These are phyloP conservation scores for Dusona sp. DNA, from an alignment of 2,888 invertebrate species.

Conservation along the genomic window DNA sequence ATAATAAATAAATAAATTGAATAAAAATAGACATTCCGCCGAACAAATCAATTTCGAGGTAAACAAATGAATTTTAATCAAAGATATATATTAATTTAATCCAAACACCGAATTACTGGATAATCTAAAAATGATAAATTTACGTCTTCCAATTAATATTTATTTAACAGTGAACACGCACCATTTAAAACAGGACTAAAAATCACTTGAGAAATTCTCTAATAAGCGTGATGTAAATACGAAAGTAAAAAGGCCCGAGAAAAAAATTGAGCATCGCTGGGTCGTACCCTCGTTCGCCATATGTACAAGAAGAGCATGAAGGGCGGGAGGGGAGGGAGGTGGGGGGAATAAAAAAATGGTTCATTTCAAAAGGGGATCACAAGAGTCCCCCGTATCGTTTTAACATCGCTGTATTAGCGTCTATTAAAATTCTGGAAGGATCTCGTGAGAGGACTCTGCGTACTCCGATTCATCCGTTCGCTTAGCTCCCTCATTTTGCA, in stretches of 20 bases:
- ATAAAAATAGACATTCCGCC: no score
- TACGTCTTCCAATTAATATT: no score
- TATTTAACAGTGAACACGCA: no score
- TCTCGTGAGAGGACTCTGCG: constrained; percentile 17
- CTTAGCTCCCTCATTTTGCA: not conserved
- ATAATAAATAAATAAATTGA: no score
- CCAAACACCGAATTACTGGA: no score
- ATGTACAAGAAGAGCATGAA: constrained; percentile 7
- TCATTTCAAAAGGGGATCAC: constrained; percentile 31
- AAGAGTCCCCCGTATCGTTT: constrained; percentile 83
- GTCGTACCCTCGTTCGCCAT: constrained; percentile 42
- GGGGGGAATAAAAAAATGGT: constrained; percentile 36
- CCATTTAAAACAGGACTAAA: no score
- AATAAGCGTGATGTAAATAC: constrained; percentile 33
- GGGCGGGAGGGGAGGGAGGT: not conserved
- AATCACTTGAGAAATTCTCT: constrained; percentile 13
- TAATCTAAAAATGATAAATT: no score
- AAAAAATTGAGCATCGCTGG: constrained; percentile 80
- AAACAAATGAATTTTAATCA: no score
- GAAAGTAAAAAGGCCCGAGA: not conserved
- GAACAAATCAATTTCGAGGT: no score
- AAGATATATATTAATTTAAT: no score
- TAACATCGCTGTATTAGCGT: constrained; percentile 85
- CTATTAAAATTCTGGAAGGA: constrained; percentile 80
- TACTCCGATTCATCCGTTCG: constrained; percentile 69